These are phyloP conservation scores for Colistium nudipinnis DNA, from an alignment of 2,113 vertebrate species.

Conservation along the genomic window DNA sequence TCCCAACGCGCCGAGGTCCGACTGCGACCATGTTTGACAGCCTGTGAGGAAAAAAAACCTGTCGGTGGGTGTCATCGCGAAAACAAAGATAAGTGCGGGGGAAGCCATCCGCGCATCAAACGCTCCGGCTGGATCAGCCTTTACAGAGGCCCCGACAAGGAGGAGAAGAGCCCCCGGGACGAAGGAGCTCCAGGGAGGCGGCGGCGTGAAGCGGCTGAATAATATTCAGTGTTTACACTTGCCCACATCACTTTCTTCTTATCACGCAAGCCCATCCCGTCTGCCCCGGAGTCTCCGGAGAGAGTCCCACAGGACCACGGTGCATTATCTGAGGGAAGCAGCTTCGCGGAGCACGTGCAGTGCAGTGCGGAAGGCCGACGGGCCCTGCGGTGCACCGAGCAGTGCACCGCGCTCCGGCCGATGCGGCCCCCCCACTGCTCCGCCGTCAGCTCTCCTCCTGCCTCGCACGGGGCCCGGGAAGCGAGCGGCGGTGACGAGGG, in stretches of 20 bases:
- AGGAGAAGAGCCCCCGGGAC: constrained; percentile 38
- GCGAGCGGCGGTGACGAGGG: background rate
- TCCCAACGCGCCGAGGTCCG: background rate
- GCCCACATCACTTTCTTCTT: constrained; percentile 70
- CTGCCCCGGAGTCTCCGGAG: constrained; percentile 54
- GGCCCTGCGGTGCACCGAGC: constrained; percentile 53
- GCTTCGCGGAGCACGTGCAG: constrained; percentile 54
- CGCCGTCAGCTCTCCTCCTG: constrained; percentile 45
- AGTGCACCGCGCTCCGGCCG: too few relatives aligned
- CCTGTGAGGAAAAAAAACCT: constrained; percentile 16
- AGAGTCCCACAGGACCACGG: constrained; percentile 58
- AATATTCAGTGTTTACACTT: constrained; percentile 75
- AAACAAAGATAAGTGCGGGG: constrained; percentile 5
- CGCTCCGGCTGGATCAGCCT: constrained; percentile 46
- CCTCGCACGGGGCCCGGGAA: constrained; percentile 36
- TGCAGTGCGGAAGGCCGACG: constrained; percentile 30
- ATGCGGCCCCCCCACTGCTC: constrained; percentile 45
- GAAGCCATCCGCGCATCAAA: constrained; percentile 47
- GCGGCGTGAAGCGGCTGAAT: constrained; percentile 36
- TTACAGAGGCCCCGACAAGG: constrained; percentile 50
- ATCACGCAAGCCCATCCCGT: constrained; percentile 75
- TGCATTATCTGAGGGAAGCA: constrained; percentile 77
- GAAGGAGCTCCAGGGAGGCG: constrained; percentile 58
- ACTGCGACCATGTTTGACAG: constrained; percentile 5
- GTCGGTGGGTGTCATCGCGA: constrained; percentile 1